These are phyloP conservation scores for Coleophora flavipennella DNA, from an alignment of 2,888 invertebrate genomes.

Conservation along the genomic window DNA sequence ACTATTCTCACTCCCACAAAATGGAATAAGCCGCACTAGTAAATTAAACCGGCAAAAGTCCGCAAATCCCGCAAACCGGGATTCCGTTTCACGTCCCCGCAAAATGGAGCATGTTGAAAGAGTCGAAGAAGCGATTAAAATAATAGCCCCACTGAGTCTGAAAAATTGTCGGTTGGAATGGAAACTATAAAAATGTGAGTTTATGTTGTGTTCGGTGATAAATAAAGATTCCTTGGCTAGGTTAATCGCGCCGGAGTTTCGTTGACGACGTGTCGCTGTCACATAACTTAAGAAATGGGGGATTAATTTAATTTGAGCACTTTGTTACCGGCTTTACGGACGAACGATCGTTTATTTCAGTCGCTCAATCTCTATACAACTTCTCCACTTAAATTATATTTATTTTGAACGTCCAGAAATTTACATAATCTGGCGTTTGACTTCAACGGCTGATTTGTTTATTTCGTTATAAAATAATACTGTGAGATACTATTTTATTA, in stretches of 20 bases:
- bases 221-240: conserved; percentile 16
- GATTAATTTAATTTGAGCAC: conserved; percentile 52
- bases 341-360: conserved; percentile 37
- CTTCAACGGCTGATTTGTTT: no score
- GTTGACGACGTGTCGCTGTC: conserved; percentile 53
- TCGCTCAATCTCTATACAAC: conserved; percentile 18
- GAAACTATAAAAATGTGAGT: conserved; percentile 35
- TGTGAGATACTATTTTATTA: no score
- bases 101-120: conserved; percentile 26
- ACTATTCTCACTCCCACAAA: no score
- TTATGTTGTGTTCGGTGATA: conserved; percentile 19
- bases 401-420: conserved; percentile 9
- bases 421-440: conserved; percentile 6
- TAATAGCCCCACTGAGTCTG: conserved; percentile 33
- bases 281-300: conserved; percentile 47
- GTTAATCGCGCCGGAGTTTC: conserved; percentile 33
- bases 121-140: conserved; percentile 30
- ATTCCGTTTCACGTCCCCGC: conserved; percentile 11
- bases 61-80: neutral
- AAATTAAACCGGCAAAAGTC: neutral
- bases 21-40: no score
- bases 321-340: conserved; percentile 40
- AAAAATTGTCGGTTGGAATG: conserved; percentile 31
- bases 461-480: no score
- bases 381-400: no score